Base-by-base conservation (phyloP, 1,140 invertebrate species). In the Globodera rostochiensis region DNA sequence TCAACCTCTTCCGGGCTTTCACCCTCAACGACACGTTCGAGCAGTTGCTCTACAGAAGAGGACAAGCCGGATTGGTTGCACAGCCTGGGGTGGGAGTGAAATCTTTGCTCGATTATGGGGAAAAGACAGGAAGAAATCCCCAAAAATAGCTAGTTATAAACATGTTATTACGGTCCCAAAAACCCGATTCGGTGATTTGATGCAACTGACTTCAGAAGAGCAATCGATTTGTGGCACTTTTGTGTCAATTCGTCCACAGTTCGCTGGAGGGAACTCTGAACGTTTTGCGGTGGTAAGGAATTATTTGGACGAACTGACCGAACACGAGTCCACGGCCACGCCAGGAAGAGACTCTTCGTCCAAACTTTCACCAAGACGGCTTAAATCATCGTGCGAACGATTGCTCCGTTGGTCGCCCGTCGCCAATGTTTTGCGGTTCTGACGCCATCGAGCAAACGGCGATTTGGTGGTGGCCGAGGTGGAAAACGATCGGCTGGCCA, bases 381-480 rank as follows among this genome's bases (percentile, higher is more conserved):
- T 87, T 25, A 86, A 76, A 64, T 86, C 86, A 66, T 86, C 85
- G 67, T 87, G 83, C 7, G 86, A 86, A 79, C 80, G 84, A 66
- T 83, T 84, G 50, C 49, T 74, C 36, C 85, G 85, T 57, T 84
- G 81, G 70, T 87, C 85, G 46, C 64, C 77, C 21, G 86, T 73
- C 36, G 64, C 64, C 82, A 46, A 21, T 11, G 71, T 3, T n/a
- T 78, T 77, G 53, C 64, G 53, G 49, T 21, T 53, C 66, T 74
- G 81, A 45, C 73, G 70, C 36, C 73, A 66, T 57, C 53, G 15
- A 50, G 64, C 36, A 46, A 84, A 82, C 49, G 66, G 64, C 66
- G 66, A n/a, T 21, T 69, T 21, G 6, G 46, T 25, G 45, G 13
- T 69, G 50, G 70, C 47, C 13, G 77, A 49, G 53, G 77, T 70